Evolutionary conservation across 2,888 invertebrate genomes (phyloP), one percentile per base, ranked within the genome.

Genomic region (Protula sp.): DNA sequence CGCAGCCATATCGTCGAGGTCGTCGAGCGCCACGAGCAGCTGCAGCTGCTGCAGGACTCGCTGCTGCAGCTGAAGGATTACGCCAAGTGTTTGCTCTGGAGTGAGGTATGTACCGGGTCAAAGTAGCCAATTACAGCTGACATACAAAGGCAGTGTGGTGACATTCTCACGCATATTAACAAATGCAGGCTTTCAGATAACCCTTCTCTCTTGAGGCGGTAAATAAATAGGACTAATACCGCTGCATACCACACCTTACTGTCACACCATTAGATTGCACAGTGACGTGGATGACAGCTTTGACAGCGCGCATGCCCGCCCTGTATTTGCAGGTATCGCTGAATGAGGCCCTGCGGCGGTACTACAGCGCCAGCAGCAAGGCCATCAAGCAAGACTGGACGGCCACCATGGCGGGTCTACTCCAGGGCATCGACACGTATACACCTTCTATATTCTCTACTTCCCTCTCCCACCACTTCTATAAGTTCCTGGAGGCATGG

Each of bases 261-360:
- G n/a, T n/a, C n/a, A n/a, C n/a, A n/a, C n/a, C n/a, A n/a, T n/a
- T n/a, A n/a, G n/a, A n/a, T n/a, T n/a, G n/a, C n/a, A n/a, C n/a
- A n/a, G n/a, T n/a, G n/a, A n/a, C n/a, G n/a, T n/a, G n/a, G n/a
- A n/a, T n/a, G n/a, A n/a, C n/a, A n/a, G n/a, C n/a, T n/a, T n/a
- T n/a, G n/a, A n/a, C n/a, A n/a, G n/a, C n/a, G n/a, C n/a, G n/a
- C n/a, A n/a, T n/a, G n/a, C n/a, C n/a, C n/a, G n/a, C n/a, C n/a
- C n/a, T 87, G 66, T 92, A 91, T 91, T 86, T 88, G 1, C 87
- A 92, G 70, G 86, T 85, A 58, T 89, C 88, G 71, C 82, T 91
- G 27, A 85, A 89, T 74, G 91, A 91, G 82, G 85, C 88, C 1
- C 83, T 90, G 56, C 85, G 86, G 56, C 86, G 87, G 45, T 83